Conservation (phyloP, 2,113 vertebrate genomes). For the Rhagologus leucostigma region DNA sequence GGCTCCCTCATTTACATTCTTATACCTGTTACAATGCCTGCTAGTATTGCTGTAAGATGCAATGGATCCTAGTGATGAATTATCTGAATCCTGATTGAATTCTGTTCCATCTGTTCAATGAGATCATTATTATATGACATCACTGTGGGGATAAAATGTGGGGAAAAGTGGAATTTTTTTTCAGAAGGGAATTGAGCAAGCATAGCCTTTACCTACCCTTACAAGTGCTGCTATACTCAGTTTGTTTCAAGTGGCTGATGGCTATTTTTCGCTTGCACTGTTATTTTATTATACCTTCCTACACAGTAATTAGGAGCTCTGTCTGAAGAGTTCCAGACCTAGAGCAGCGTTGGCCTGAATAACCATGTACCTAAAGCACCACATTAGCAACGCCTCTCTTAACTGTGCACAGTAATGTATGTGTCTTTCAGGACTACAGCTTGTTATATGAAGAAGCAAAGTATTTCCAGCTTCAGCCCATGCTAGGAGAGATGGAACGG, state of each 20-base stretch:
- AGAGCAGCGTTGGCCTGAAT: not conserved
- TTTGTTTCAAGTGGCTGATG: not conserved
- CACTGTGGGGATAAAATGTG: not conserved
- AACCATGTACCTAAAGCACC: not conserved
- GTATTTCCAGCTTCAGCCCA: constrained; percentile 91
- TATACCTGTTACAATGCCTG: constrained; percentile 60
- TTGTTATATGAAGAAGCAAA: constrained; percentile 93
- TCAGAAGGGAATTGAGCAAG: not conserved
- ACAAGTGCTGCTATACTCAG: not conserved
- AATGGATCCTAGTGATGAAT: constrained; percentile 47
- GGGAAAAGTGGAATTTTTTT: not conserved
- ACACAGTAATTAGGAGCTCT: not conserved
- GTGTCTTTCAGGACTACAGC: constrained; percentile 85
- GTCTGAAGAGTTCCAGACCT: not conserved
- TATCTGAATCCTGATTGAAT: constrained; percentile 37
- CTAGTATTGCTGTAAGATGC: constrained; percentile 44
- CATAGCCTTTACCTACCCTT: not conserved
- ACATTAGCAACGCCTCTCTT: not conserved
- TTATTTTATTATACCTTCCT: not conserved
- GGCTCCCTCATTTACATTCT: constrained; percentile 55
- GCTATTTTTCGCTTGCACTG: not conserved
- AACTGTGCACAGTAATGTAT: not conserved
- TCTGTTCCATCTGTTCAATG: constrained; percentile 61
- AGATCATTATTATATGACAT: constrained; percentile 59
- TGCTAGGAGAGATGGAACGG: constrained; percentile 87